Base-by-base conservation (phyloP, 2,113 vertebrate genomes). In the Vimba vimba region DNA sequence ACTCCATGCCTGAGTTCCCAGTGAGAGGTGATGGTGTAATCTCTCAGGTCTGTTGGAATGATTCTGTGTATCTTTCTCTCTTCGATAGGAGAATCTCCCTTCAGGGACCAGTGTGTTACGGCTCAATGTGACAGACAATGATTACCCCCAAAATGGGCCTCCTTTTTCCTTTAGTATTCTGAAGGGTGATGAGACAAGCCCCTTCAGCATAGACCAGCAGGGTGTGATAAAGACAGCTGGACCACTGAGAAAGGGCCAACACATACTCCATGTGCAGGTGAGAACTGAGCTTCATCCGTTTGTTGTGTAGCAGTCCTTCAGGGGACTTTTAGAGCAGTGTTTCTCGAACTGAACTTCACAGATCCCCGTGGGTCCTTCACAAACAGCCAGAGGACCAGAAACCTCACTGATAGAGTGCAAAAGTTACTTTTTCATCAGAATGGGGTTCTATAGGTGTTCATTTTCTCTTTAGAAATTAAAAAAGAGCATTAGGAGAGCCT, bases 71-170 rank as follows among this genome's bases (percentile, higher is more conserved):
- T 75, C 19, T 79, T 25, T 60, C 36, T 45, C 21, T 62, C 4
- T 2, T 73, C 17, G 78, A 7, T 30, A 97, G 96, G 96, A 97
- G 86, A 96, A 95, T 66, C 95, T 95, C 50, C 95, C 95, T 1
- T 0, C 95, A 89, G 96, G 96, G 23, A 92, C 92, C 86, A 94
- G 93, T 1, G 92, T 96, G 1, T 92, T 96, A 6, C 94, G 94
- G 90, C 91, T 97, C 1, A 81, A 91, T 0, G 96, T 96, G 43
- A 95, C 95, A 4, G 96, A 97, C 92, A 94, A 87, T 84, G 96
- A 97, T 82, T 95, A 95, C 23, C 95, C 95, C 43, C 95, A 96
- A 82, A 97, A 97, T 0, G 96, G 96, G 0, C 95, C 96, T 19
- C 96, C 96, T 36, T 97, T 96, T 88, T 87, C 92, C 82, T 97